A percentile compares a stretch with the other conserved stretches of the same genome.
These are phyloP conservation scores for Drosophila austrosaltans DNA, from an alignment of 2,888 invertebrate genomes.

Conservation along the genomic window DNA sequence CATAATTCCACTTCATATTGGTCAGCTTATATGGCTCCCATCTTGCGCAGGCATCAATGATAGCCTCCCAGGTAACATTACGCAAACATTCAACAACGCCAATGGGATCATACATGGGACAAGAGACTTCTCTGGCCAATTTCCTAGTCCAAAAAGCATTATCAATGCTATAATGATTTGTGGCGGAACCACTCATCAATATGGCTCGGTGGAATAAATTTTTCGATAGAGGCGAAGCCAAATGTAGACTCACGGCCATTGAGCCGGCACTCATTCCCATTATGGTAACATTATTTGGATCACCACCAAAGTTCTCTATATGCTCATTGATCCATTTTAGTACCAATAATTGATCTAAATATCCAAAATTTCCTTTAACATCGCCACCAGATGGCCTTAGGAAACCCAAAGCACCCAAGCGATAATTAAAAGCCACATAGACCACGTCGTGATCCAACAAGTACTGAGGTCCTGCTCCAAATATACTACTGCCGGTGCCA, in stretches of 20 bases:
- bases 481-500: conserved; percentile 73
- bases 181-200: conserved; percentile 87
- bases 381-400: conserved; percentile 85
- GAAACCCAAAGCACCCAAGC: conserved; percentile 84
- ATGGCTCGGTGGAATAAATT: conserved; percentile 88
- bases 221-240: conserved; percentile 87
- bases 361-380: conserved; percentile 87
- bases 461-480: conserved; percentile 76
- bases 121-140: conserved; percentile 86
- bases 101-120: conserved; percentile 85
- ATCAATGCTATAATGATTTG: conserved; percentile 84
- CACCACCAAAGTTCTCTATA: conserved; percentile 87
- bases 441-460: conserved; percentile 79
- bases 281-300: conserved; percentile 86
- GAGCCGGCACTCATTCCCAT: conserved; percentile 85
- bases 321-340: conserved; percentile 87
- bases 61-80: conserved; percentile 62
- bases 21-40: conserved; percentile 72
- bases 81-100: conserved; percentile 86
- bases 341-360: conserved; percentile 88
- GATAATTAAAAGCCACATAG: conserved; percentile 80
- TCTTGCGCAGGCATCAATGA: conserved; percentile 57
- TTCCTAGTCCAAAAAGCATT: conserved; percentile 85
- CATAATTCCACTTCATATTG: conserved; percentile 82
- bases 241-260: conserved; percentile 84